Base-by-base conservation (phyloP, 2,797 vertebrate genomes). In the Amblyopsis hoosieri region DNA sequence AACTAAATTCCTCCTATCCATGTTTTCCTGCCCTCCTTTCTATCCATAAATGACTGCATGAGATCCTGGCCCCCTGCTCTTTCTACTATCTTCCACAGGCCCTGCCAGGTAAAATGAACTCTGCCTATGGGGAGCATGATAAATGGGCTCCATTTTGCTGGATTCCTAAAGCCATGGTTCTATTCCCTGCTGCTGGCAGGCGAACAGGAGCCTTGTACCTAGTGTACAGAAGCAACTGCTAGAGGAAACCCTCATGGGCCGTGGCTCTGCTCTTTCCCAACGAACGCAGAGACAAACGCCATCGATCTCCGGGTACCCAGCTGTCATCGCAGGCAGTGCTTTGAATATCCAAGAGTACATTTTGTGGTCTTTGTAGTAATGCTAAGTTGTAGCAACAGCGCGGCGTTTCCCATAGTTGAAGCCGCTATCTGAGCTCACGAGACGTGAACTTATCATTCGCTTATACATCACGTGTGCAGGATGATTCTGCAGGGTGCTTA, bases 61-160 rank as follows among this genome's bases (percentile, higher is more conserved):
- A 61, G 66, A 42, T n/a, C 7, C 46, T 31, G 4, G 45, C 33
- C 64, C 47, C 58, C 50, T 31, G 12, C 54, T 9, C 29, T 10
- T 47, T 46, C 19, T 37, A 14, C 5, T 67, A 67, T 55, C 69
- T 66, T 51, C 17, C 46, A 71, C 49, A 19, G 13, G 65, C 65
- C 48, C 54, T 12, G 42, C 12, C 37, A 52, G 42, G 65, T 64
- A 62, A 67, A 72, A 60, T 67, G 47, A 78, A 61, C 45, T 47
- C 54, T 65, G 60, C 64, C 69, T 66, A 53, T 13, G 29, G 66
- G 60, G 63, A 73, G 68, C 52, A 64, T 67, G 64, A 82, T 78
- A 60, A 78, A 84, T 83, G 69, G 60, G 66, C 55, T 69, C 53
- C 48, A 76, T 85, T 83, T 77, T 64, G 45, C 31, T 8, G 46